Evolutionary conservation across 1,140 invertebrate genomes (phyloP).

Genomic region (Hycleus cichorii): DNA sequence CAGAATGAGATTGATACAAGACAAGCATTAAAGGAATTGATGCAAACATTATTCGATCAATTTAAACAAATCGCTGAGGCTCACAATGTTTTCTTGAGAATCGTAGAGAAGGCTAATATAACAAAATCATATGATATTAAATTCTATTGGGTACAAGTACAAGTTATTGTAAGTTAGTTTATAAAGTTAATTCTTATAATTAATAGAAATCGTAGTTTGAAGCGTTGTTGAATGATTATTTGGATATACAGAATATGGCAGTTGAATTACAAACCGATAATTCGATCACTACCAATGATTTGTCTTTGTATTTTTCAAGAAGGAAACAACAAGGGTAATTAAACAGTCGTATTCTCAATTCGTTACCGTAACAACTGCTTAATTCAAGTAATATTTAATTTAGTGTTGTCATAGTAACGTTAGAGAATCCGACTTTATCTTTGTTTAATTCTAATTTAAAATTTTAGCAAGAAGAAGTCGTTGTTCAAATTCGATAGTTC

Average conservation of each 20-base stretch:
- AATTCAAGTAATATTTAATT: no score
- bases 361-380: no score
- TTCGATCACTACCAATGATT: slow-evolving; percentile 52
- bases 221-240: slow-evolving; percentile 70
- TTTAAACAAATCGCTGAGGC: slow-evolving; percentile 64
- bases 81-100: slow-evolving; percentile 56
- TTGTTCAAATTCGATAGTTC: slow-evolving; percentile 78
- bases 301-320: slow-evolving; percentile 58
- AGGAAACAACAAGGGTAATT: slow-evolving; percentile 54
- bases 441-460: slow-evolving; percentile 1
- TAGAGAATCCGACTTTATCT: neutral
- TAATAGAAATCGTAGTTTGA: slow-evolving; percentile 57
- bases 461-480: slow-evolving; percentile 49
- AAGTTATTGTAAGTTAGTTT: slow-evolving; percentile 64
- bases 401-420: no score
- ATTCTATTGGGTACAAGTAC: slow-evolving; percentile 84
- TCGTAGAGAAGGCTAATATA: slow-evolving; percentile 53
- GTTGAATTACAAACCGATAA: slow-evolving; percentile 52
- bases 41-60: slow-evolving; percentile 64
- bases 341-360: neutral
- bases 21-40: slow-evolving; percentile 47
- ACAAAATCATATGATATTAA: slow-evolving; percentile 66
- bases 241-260: slow-evolving; percentile 68
- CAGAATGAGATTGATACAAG: slow-evolving; percentile 34
- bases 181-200: slow-evolving; percentile 9